Base-by-base conservation (phyloP, 1,140 invertebrate species). In the Tetragnatha versicolor region DNA sequence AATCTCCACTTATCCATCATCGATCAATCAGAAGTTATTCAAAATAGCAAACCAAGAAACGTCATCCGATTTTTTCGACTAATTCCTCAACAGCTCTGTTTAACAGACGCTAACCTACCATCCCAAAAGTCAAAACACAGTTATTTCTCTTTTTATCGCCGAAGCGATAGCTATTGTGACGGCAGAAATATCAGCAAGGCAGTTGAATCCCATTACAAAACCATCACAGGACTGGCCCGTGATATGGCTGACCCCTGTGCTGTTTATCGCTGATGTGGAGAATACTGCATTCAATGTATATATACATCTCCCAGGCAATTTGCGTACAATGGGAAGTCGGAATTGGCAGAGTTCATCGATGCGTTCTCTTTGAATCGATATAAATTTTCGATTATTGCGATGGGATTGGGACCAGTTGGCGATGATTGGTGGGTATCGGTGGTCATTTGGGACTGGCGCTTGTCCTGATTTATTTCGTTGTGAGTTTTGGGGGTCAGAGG, bases 291-390 rank as follows among this genome's bases (percentile, higher is more conserved):
- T 33, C 42, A n/a, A n/a, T 37, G 12, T 47, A 47, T 47, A 47
- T 47, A 47, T 47, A 3, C 12, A 47, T 47, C 42, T 1, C 42
- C 3, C 1, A 47, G 20, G 42, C 42, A 47, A 70, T 70, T 70
- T 70, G 68, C 49, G 68, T 55, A 70, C 68, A 70, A 70, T 70
- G 49, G 68, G 49, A 70, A 55, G 49, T 70, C 39, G 29, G 47
- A 55, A 61, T 61, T 51, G 35, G 27, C 14, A 68, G 22, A 35
- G 47, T 51, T 51, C 68, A 55, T 39, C 35, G 68, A 55, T 55
- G 68, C 68, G 49, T 70, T 25, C 14, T 27, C 31, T 70, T 29
- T 12, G 42, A 17, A 70, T 70, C 51, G 68, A 70, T 70, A n/a
- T n/a, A 70, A 70, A 20, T 70, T 65, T 65, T 65, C 61, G 61